These are phyloP conservation scores for Malurus elegans DNA, from an alignment of 2,113 vertebrate species.

Conservation along the genomic window DNA sequence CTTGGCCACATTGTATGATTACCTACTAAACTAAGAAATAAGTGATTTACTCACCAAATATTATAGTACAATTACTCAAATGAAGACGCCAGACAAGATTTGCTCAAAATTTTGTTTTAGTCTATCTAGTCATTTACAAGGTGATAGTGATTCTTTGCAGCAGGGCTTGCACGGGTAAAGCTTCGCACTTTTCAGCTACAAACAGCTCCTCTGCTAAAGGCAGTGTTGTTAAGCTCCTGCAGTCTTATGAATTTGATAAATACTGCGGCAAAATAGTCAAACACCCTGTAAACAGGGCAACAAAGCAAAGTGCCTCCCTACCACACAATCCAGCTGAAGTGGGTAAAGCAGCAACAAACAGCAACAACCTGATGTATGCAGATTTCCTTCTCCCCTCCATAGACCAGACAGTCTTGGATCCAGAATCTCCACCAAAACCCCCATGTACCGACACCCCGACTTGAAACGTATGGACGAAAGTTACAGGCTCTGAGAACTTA, in stretches of 20 bases:
- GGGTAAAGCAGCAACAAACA: background rate
- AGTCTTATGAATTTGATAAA: background rate
- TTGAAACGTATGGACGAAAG: background rate
- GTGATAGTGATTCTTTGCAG: background rate
- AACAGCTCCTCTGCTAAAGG: background rate
- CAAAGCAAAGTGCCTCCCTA: background rate
- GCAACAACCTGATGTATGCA: accelerated
- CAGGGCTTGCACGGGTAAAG: background rate
- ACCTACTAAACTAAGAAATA: background rate
- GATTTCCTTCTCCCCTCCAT: accelerated
- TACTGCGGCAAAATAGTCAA: background rate
- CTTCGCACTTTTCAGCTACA: background rate
- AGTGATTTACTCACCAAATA: background rate
- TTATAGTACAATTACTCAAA: background rate
- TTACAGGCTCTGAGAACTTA: background rate
- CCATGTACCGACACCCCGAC: no score
- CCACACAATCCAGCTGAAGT: background rate
- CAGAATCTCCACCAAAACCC: background rate
- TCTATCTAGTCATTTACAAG: background rate
- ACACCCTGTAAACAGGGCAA: background rate
- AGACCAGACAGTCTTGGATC: background rate
- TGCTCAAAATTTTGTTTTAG: background rate
- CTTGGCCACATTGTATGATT: background rate
- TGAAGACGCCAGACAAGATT: background rate
- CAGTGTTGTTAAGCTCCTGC: background rate